Conservation (phyloP, 2,113 vertebrate genomes). For the Macquaria ambigua region DNA sequence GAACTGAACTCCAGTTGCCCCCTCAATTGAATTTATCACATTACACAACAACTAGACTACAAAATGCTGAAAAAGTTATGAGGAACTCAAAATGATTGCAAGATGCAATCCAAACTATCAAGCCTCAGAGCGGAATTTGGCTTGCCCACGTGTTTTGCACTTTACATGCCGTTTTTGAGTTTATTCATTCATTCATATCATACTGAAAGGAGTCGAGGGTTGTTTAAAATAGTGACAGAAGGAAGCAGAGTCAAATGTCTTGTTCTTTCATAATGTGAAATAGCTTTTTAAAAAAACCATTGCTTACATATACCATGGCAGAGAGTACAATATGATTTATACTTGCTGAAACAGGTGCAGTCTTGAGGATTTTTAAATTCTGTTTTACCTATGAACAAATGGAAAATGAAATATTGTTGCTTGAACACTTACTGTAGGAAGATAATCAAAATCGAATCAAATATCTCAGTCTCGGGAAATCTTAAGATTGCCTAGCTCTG, state of each 20-base stretch:
- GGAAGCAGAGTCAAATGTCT: background rate
- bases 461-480: background rate
- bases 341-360: background rate
- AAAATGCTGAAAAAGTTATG: background rate
- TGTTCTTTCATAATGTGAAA: background rate
- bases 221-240: background rate
- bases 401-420: background rate
- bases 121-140: background rate
- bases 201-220: background rate
- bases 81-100: background rate
- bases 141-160: constrained; percentile 17
- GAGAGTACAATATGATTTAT: background rate
- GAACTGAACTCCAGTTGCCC: constrained; percentile 30
- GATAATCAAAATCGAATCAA: background rate
- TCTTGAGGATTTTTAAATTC: background rate
- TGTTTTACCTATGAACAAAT: background rate
- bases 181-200: background rate
- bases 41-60: background rate
- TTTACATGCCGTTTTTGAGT: constrained; percentile 16
- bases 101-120: background rate
- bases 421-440: background rate
- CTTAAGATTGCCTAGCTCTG: background rate
- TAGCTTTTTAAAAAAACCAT: background rate
- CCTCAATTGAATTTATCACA: background rate
- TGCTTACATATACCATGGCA: background rate